Evolutionary conservation across 2,113 vertebrate genomes (phyloP), one percentile per base, ranked within the genome.

Genomic region (Semnornis frantzii): DNA sequence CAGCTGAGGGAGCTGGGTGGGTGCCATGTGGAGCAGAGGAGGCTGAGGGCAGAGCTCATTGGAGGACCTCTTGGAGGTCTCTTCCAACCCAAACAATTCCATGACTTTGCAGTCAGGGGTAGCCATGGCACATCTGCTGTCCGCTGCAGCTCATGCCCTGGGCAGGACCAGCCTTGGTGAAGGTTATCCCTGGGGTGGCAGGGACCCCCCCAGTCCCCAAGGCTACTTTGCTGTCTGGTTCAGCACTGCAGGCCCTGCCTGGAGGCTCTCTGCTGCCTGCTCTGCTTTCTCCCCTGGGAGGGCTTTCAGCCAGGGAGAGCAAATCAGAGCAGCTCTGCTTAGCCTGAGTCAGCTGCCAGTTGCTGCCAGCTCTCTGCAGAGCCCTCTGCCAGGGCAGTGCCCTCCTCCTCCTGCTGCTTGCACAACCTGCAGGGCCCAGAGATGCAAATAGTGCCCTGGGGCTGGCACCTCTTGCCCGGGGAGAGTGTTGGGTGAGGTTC

Each of bases 401-500:
- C 72, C 73, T 96, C 71, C 60, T 33, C 89, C 39, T 66, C 83
- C 85, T 68, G 57, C 76, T 30, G 17, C 42, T 93, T 93, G 28
- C 94, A 74, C 68, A 95, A 89, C 64, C 62, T 4, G 2, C 37
- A 57, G 64, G 30, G 82, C 91, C 58, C 64, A 20, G 52, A 80
- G 78, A 87, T 92, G 93, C 82, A 94, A 82, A 82, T 93, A 20
- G 77, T 91, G 94, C 82, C 54, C 19, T 17, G 75, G 87, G 70
- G 19, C 27, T 92, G 62, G 92, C 84, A 84, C 50, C 2, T 3
- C 68, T 93, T 95, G 89, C 93, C 87, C 73, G 89, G 89, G 91
- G 76, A 93, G 60, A 54, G 25, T 64, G 58, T 92, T 92, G 80
- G 78, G 63, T 93, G 82, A 77, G 63, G 85, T 92, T 96, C 94